Evolutionary conservation across 2,113 vertebrate genomes (phyloP), one percentile per base, ranked within the genome.

Genomic region (Dolichotis patagonum): DNA sequence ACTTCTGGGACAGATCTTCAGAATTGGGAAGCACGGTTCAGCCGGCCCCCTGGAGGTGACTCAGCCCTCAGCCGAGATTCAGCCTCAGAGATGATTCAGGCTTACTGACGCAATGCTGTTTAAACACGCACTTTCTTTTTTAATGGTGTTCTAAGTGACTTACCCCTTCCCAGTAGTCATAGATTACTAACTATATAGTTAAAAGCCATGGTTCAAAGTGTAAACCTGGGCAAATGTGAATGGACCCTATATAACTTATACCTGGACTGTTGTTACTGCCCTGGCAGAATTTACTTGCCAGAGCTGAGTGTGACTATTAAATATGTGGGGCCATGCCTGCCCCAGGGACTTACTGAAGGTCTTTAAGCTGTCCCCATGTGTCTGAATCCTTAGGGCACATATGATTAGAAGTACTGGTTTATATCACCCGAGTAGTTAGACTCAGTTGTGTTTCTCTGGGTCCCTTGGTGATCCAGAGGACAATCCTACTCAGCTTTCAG

Each of bases 71-170:
- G 65, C 1, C 3, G 56, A 97, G 97, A 98, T 84, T 96, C 97
- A 97, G 1, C 41, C 41, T 52, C 46, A 4, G 28, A 4, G n/a
- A 85, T 97, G 98, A 98, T 95, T 98, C 97, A 98, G 97, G 82
- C 32, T 63, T 73, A 58, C 87, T 97, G 97, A 97, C 26, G 82
- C 95, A 97, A 88, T 93, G 63, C 78, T 96, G 41, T 93, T 91
- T 62, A 90, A 82, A 73, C 73, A 75, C 60, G 35, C 46, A 13
- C 69, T 98, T 78, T 96, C 91, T 73, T 96, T 87, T 90, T 94
- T 82, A 97, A 95, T 95, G 73, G n/a, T 96, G 69, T 85, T 83
- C 58, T 92, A 85, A 90, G 83, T 80, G 88, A 84, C n/a, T 84
- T 14, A 1, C 54, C 65, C 41, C 35, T 95, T 16, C 86, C 78